Evolutionary conservation across 92 coral and sea anemone species (phyloP).

Genomic region (Virgularia gustaviana): DNA sequence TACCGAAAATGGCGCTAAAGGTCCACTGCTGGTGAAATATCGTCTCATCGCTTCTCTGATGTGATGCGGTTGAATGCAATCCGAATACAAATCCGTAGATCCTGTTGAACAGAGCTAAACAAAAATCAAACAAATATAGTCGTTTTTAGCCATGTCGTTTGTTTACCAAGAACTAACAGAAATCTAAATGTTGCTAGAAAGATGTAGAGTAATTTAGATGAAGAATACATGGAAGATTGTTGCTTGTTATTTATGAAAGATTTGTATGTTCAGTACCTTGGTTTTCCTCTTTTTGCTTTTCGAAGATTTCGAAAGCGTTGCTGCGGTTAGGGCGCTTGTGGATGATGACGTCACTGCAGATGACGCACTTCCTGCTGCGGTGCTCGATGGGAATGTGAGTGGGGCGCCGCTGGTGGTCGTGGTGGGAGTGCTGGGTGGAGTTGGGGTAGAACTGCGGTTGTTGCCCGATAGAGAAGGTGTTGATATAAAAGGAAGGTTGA

Average conservation of each 20-base stretch:
- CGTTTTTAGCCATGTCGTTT: too few species aligned
- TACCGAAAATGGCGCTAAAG: slow-evolving; percentile 95
- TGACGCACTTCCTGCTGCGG: slow-evolving; percentile 63
- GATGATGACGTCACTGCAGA: slow-evolving; percentile 48
- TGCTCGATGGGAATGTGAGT: slow-evolving; percentile 57
- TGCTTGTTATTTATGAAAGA: too few species aligned
- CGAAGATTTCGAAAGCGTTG: slow-evolving; percentile 58
- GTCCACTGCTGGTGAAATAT: slow-evolving; percentile 81
- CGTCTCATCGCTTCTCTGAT: slow-evolving; percentile 88
- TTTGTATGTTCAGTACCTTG: slow-evolving; percentile 53
- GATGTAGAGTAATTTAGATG: not conserved
- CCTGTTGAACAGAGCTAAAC: slow-evolving; percentile 19
- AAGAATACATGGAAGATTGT: not conserved
- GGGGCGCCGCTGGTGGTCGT: slow-evolving; percentile 61
- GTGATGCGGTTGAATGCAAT: slow-evolving; percentile 93
- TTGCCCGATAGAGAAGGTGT: slow-evolving; percentile 68
- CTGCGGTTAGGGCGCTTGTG: slow-evolving; percentile 42
- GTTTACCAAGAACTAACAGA: too few species aligned
- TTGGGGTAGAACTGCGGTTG: slow-evolving; percentile 76
- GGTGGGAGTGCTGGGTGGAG: slow-evolving; percentile 94
- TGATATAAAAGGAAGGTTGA: slow-evolving; percentile 54
- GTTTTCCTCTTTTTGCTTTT: slow-evolving; percentile 87
- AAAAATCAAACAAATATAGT: slow-evolving; percentile 14
- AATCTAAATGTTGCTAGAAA: too few species aligned
- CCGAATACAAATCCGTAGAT: slow-evolving; percentile 43